A percentile compares a stretch with the other conserved stretches of the same genome.
Evolutionary conservation across 37 sponge, comb jelly and placozoan species (phyloP).

Genomic region (Geodia barretti): DNA sequence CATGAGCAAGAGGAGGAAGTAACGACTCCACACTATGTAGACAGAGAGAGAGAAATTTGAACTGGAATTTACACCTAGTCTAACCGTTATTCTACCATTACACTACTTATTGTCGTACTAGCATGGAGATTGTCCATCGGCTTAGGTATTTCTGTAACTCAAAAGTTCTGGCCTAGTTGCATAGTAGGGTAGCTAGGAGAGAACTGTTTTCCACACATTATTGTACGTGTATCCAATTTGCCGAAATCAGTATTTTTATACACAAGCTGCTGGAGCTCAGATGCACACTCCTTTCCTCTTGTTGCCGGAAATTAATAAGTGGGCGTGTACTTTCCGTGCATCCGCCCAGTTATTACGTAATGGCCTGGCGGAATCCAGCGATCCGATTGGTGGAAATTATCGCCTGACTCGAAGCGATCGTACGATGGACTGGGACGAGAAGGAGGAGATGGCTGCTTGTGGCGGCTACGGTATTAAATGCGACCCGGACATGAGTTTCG

Average conservation of each 20-base stretch:
- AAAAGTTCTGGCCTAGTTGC: background rate
- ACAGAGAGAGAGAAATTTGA: background rate
- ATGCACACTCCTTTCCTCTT: too few species aligned
- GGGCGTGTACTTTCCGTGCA: background rate
- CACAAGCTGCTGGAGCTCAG: too few species aligned
- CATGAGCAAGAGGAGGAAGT: background rate
- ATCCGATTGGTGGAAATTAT: conserved; percentile 15
- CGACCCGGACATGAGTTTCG: conserved; percentile 11
- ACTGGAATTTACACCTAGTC: background rate
- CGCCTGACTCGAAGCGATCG: background rate
- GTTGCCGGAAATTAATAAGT: too few species aligned
- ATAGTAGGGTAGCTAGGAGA: background rate
- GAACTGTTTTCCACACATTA: background rate
- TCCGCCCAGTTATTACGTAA: background rate
- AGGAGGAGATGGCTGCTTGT: background rate
- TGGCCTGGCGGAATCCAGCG: conserved; percentile 4
- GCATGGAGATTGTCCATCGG: background rate
- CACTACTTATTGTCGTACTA: too few species aligned
- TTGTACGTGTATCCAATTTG: background rate
- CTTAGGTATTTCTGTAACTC: background rate
- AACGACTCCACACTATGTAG: background rate
- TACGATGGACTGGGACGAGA: background rate
- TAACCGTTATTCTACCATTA: too few species aligned
- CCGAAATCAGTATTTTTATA: background rate
- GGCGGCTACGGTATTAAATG: conserved; percentile 29